Conservation (phyloP, 2,888 invertebrate species). For the Falcaria lacertinaria region DNA sequence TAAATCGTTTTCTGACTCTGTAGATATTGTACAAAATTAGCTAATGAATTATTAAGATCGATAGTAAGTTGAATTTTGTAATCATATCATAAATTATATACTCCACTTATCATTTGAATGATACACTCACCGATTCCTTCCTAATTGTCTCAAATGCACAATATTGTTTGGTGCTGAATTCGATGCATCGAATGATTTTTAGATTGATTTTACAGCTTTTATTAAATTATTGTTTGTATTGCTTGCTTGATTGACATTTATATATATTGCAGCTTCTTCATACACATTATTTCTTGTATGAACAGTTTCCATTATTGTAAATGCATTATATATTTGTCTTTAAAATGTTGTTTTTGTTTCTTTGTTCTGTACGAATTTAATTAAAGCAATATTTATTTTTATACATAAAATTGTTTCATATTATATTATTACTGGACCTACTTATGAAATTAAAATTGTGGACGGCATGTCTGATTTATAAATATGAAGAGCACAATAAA, state of each 20-base stretch:
- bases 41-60: conserved; percentile 58
- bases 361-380: conserved; percentile 33
- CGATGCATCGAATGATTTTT: conserved; percentile 22
- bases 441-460: conserved; percentile 58
- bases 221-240: conserved; percentile 17
- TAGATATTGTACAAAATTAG: conserved; percentile 75
- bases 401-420: conserved; percentile 51
- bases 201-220: conserved; percentile 15
- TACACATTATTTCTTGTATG: conserved; percentile 10
- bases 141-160: conserved; percentile 7
- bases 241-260: conserved; percentile 22
- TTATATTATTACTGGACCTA: conserved; percentile 51
- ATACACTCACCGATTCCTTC: conserved; percentile 31
- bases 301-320: conserved; percentile 5
- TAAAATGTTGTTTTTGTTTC: conserved; percentile 32
- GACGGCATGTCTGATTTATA: conserved; percentile 56
- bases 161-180: conserved; percentile 51
- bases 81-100: conserved; percentile 70
- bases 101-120: conserved; percentile 46
- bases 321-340: conserved; percentile 8
- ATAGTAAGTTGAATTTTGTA: conserved; percentile 72
- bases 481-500: conserved; percentile 77
- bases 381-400: conserved; percentile 63
- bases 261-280: conserved; percentile 18
- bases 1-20: conserved; percentile 59